Evolutionary conservation across 2,888 invertebrate species (phyloP).

Genomic region (Helleia helle): DNA sequence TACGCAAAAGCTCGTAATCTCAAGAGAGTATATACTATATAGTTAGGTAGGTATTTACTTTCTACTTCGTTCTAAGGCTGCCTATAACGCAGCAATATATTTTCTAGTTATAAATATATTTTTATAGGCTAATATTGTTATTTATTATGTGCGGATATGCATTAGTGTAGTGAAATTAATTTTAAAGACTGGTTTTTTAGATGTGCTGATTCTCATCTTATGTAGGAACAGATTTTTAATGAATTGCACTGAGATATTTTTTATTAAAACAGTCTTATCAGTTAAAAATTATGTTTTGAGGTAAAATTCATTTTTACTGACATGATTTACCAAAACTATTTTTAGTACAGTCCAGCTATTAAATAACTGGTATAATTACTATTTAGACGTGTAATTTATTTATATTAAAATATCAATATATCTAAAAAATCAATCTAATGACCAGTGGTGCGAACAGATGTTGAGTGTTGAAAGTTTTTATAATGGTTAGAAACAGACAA

Average conservation of each 20-base stretch:
- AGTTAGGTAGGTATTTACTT: constrained; percentile 12
- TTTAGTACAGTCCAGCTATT: neutral
- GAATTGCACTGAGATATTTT: too few relatives aligned
- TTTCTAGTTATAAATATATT: constrained; percentile 50
- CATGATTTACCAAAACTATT: neutral
- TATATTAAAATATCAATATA: neutral
- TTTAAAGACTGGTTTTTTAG: constrained; percentile 4
- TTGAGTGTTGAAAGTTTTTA: constrained; percentile 70
- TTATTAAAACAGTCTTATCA: too few relatives aligned
- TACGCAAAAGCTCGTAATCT: constrained; percentile 18
- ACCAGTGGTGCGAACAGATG: constrained; percentile 70
- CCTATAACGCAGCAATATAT: constrained; percentile 14
- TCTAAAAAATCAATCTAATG: constrained; percentile 37
- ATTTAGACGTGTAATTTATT: neutral
- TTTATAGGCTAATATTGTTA: constrained; percentile 58
- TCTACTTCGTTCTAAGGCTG: constrained; percentile 10
- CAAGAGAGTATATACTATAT: constrained; percentile 14
- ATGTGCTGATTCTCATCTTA: neutral
- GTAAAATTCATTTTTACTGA: too few relatives aligned
- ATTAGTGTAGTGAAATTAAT: constrained; percentile 40
- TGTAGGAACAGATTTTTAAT: too few relatives aligned
- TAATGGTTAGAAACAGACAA: constrained; percentile 53
- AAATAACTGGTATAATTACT: neutral
- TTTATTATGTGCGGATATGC: constrained; percentile 31
- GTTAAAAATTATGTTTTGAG: too few relatives aligned